Evolutionary conservation across 2,888 invertebrate genomes (phyloP).

Genomic region (Blastobasis adustella): DNA sequence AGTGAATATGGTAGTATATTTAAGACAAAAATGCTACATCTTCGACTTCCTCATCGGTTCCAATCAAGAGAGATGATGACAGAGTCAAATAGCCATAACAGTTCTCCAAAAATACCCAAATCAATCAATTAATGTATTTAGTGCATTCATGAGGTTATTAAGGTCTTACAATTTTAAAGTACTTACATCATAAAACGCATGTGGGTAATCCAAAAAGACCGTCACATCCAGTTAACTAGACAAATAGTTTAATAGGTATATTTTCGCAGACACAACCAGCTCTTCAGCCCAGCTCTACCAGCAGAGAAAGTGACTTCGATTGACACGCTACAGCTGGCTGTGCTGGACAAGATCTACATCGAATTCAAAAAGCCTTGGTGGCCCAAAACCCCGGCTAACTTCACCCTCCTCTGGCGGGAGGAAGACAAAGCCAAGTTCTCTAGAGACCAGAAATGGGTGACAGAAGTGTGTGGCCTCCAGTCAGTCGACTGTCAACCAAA

Average conservation of each 20-base stretch:
- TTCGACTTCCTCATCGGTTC: no score
- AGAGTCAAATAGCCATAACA: no score
- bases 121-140: no score
- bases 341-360: conserved; percentile 81
- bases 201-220: no score
- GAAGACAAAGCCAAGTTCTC: conserved; percentile 65
- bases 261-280: conserved; percentile 46
- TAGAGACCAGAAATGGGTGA: conserved; percentile 72
- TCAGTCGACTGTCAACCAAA: conserved; percentile 76
- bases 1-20: no score
- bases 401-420: conserved; percentile 74
- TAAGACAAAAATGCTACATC: no score
- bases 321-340: conserved; percentile 77
- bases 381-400: conserved; percentile 59
- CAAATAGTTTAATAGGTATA: background rate
- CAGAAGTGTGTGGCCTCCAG: conserved; percentile 76
- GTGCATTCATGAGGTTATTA: no score
- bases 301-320: conserved; percentile 72
- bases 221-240: no score
- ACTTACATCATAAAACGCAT: no score
- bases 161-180: no score
- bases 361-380: conserved; percentile 81
- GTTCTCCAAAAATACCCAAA: no score
- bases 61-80: no score
- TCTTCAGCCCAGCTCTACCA: conserved; percentile 78